These are phyloP conservation scores for Ataeniobius toweri DNA, from an alignment of 2,797 vertebrate genomes.

Conservation along the genomic window DNA sequence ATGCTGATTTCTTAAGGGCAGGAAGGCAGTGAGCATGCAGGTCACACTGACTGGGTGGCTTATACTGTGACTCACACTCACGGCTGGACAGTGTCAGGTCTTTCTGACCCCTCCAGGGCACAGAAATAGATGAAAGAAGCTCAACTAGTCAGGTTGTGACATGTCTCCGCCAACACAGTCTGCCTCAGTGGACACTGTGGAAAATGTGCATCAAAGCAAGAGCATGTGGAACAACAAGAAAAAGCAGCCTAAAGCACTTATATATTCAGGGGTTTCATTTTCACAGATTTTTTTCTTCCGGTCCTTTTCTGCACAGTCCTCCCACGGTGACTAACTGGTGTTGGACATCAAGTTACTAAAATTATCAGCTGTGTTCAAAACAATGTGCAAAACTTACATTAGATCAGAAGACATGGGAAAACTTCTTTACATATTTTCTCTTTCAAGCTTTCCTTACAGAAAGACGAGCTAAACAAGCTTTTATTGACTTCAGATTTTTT, in stretches of 20 bases:
- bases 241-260: slow-evolving; percentile 36
- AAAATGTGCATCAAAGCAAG: slow-evolving; percentile 58
- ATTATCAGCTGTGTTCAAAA: neutral
- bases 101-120: slow-evolving; percentile 41
- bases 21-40: slow-evolving; percentile 10
- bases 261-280: slow-evolving; percentile 28
- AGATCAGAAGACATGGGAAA: neutral
- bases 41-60: slow-evolving; percentile 52
- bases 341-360: slow-evolving; percentile 3
- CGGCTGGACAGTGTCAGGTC: slow-evolving; percentile 46
- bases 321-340: no score
- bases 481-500: neutral
- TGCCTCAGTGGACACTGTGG: slow-evolving; percentile 53
- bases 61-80: slow-evolving; percentile 52
- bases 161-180: slow-evolving; percentile 45
- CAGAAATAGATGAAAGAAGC: slow-evolving; percentile 27
- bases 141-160: slow-evolving; percentile 50
- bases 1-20: slow-evolving; percentile 13
- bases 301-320: neutral
- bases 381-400: neutral
- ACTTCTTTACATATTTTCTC: neutral
- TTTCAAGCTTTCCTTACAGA: neutral
- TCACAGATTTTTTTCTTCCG: slow-evolving; percentile 27
- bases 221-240: slow-evolving; percentile 38
- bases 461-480: neutral